Conservation (phyloP, 2,113 vertebrate species). For the Ascaphus truei region DNA sequence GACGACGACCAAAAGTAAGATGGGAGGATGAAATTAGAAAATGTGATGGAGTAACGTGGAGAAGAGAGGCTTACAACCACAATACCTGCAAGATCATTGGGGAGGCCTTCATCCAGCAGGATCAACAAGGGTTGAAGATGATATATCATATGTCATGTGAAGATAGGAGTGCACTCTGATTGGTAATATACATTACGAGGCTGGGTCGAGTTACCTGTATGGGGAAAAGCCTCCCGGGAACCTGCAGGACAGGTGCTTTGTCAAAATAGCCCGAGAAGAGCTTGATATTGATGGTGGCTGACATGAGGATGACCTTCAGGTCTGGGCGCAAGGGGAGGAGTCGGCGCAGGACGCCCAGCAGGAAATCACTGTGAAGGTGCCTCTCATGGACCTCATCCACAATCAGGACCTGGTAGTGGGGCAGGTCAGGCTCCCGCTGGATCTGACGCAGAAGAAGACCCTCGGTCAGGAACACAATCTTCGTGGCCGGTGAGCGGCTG, state of each 20-base stretch:
- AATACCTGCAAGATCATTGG: too few species aligned
- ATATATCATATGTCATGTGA: too few species aligned
- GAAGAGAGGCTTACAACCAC: too few species aligned
- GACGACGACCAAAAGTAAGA: too few species aligned
- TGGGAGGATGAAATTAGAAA: too few species aligned
- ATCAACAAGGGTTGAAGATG: too few species aligned
- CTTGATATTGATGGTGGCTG: slow-evolving; percentile 86
- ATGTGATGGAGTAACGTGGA: too few species aligned
- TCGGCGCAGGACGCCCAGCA: slow-evolving; percentile 74
- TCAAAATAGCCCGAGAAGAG: slow-evolving; percentile 83
- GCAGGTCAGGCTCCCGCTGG: slow-evolving; percentile 68
- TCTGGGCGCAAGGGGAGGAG: slow-evolving; percentile 62
- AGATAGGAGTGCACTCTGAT: background rate
- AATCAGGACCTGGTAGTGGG: slow-evolving; percentile 71
- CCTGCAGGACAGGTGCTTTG: slow-evolving; percentile 78
- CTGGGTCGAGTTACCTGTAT: slow-evolving; percentile 66
- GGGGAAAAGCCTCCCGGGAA: slow-evolving; percentile 83
- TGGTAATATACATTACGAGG: background rate
- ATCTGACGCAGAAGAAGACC: slow-evolving; percentile 85
- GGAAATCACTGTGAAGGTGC: slow-evolving; percentile 84
- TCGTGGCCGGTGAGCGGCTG: slow-evolving; percentile 66
- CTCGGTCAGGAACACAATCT: slow-evolving; percentile 83
- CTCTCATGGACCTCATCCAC: slow-evolving; percentile 89
- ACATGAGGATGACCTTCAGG: slow-evolving; percentile 88
- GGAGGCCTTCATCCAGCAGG: too few species aligned